Evolutionary conservation across 1,140 invertebrate genomes (phyloP), one percentile per base, ranked within the genome.

Genomic region (Colletes gigas): DNA sequence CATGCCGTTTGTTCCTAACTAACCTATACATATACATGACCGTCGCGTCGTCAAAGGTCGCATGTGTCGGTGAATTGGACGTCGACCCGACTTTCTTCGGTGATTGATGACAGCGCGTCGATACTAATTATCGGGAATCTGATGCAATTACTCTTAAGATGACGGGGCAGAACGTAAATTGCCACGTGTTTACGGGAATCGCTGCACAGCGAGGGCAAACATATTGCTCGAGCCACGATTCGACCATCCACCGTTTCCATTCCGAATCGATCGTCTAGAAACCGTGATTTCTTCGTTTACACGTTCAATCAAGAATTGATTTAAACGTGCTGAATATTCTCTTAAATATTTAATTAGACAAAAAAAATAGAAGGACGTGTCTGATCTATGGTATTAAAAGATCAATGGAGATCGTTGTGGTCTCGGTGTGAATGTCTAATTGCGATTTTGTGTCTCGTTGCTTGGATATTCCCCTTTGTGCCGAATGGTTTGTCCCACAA

Each of bases 21-120:
- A 79, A 79, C 70, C 71, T 44, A 74, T 67, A 68, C 78, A 60
- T 74, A 68, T 60, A 67, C 78, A 55, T 73, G 77, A 73, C n/a
- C 59, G 70, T 2, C 78, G 63, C 59, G 60, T 78, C 78, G 71
- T 80, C 78, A 67, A 80, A 74, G 78, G 44, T 80, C n/a, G 41
- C 1, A 30, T 1, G n/a, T 30, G 70, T 47, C 44, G 52, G 70
- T 67, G 63, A 75, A 80, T 75, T 74, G 44, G 63, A 75, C 60
- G 78, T 67, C 62, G 52, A 21, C 62, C 44, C 63, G 71, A 80
- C 71, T 80, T 79, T 59, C 77, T 54, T 50, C 44, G 71, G 21
- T 80, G 78, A 80, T 80, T 75, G 55, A 80, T 60, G 62, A 68
- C 52, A 14, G 30, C 44, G 21, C 72, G 19, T 47, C 47, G 55